Percentiles rank a stretch among this genome's conserved stretches.
Conservation (phyloP, 2,888 invertebrate genomes). For the Gymnocheta viridis region DNA sequence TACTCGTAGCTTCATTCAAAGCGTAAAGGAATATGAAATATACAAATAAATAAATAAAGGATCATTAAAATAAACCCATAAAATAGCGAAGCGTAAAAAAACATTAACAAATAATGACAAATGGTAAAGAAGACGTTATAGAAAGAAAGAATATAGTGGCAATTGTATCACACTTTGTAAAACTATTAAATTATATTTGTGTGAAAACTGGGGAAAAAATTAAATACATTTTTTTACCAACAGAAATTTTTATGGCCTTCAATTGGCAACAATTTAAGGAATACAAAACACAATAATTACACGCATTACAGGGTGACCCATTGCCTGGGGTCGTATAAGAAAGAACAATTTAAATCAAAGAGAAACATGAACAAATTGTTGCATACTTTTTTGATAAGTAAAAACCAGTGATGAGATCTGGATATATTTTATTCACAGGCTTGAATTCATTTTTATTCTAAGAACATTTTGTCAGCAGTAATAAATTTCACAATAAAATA, state of each 20-base stretch:
- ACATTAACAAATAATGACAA: conserved; percentile 64
- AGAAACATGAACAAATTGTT: conserved; percentile 20
- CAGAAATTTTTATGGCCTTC: conserved; percentile 54
- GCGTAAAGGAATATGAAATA: not conserved
- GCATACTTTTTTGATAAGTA: conserved; percentile 1
- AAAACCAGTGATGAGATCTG: not conserved
- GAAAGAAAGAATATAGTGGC: conserved; percentile 39
- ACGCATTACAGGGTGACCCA: conserved; percentile 50
- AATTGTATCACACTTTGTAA: conserved; percentile 66
- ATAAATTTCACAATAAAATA: too few species aligned
- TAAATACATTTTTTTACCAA: conserved; percentile 20
- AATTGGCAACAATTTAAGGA: conserved; percentile 66
- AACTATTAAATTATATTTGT: conserved; percentile 61
- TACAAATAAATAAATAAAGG: conserved; percentile 40
- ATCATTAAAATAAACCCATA: conserved; percentile 54
- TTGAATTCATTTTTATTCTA: not conserved
- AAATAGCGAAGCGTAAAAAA: conserved; percentile 3
- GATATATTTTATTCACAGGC: not conserved
- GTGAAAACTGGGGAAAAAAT: not conserved
- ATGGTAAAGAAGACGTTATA: conserved; percentile 2
- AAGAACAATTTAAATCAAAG: not conserved
- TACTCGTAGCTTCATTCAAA: not conserved
- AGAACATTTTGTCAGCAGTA: too few species aligned
- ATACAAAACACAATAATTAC: conserved; percentile 58
- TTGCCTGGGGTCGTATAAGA: not conserved